phyloP scores from a whole-genome alignment of 1,140 invertebrate genomes.

The Ceratina australensis region DNA sequence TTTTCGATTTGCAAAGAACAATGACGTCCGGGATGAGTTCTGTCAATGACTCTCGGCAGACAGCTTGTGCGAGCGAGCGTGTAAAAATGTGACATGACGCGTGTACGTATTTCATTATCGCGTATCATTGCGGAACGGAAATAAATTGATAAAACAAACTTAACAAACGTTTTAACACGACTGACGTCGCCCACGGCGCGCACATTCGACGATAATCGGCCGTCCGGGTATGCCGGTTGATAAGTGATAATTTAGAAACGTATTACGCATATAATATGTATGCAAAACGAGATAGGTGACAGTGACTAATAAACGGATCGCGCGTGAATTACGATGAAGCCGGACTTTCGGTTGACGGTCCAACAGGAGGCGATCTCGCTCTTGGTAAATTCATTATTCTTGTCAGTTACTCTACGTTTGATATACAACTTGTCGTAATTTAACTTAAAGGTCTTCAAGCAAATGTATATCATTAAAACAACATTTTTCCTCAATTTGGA shows the following conservation, averaged over 20 bases:
- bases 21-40: neutral
- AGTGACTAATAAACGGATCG: constrained; percentile 34
- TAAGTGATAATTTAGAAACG: constrained; percentile 48
- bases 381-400: constrained; percentile 33
- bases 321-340: constrained; percentile 31
- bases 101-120: constrained; percentile 4
- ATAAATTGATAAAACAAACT: constrained; percentile 54
- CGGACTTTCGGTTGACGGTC: constrained; percentile 26
- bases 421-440: no score
- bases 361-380: neutral
- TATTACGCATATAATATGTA: constrained; percentile 41
- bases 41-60: no score
- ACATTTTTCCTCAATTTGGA: no score
- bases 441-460: no score
- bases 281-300: constrained; percentile 21
- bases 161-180: constrained; percentile 48
- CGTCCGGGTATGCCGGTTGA: constrained; percentile 28
- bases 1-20: no score
- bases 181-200: constrained; percentile 1
- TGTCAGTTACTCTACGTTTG: no score
- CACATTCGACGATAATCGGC: constrained; percentile 39
- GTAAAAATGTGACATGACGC: constrained; percentile 18
- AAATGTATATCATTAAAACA: no score
- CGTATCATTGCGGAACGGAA: constrained; percentile 27
- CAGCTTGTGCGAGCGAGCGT: neutral